These are phyloP conservation scores for Phaethornis superciliosus DNA, from an alignment of 2,113 vertebrate species.

Conservation along the genomic window DNA sequence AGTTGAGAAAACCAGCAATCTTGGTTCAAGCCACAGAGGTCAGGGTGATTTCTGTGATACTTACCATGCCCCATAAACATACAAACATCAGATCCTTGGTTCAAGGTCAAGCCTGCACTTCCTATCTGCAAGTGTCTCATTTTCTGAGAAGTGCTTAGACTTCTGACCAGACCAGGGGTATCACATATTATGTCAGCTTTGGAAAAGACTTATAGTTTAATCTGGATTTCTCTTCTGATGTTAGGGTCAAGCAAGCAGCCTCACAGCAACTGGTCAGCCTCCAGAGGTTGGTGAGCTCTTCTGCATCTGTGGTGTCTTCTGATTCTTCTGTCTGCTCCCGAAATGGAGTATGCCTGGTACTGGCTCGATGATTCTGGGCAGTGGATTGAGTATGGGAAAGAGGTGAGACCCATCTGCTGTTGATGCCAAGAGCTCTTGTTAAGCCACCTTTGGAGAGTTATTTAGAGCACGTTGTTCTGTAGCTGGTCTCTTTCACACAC, in stretches of 20 bases:
- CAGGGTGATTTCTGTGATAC: neutral
- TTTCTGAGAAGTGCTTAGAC: neutral
- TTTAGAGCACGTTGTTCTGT: neutral
- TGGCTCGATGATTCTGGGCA: conserved; percentile 75
- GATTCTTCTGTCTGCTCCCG: conserved; percentile 61
- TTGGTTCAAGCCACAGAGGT: neutral
- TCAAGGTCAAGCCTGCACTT: neutral
- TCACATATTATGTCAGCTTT: neutral
- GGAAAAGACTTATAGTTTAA: neutral
- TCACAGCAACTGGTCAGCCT: too few relatives aligned
- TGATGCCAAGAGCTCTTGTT: neutral
- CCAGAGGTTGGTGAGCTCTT: conserved; percentile 17
- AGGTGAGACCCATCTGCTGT: conserved; percentile 67
- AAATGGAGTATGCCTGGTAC: conserved; percentile 84
- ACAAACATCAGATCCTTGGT: neutral
- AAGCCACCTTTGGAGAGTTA: neutral
- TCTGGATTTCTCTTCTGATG: neutral
- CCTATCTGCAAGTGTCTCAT: neutral
- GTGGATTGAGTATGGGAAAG: conserved; percentile 83
- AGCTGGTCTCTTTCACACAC: neutral
- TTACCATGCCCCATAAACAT: neutral
- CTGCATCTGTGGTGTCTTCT: conserved; percentile 69
- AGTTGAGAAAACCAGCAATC: neutral
- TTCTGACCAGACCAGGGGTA: neutral
- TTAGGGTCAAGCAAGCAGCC: neutral